phyloP scores from a whole-genome alignment of 2,113 vertebrate species.

The Tretioscincus oriximinensis region DNA sequence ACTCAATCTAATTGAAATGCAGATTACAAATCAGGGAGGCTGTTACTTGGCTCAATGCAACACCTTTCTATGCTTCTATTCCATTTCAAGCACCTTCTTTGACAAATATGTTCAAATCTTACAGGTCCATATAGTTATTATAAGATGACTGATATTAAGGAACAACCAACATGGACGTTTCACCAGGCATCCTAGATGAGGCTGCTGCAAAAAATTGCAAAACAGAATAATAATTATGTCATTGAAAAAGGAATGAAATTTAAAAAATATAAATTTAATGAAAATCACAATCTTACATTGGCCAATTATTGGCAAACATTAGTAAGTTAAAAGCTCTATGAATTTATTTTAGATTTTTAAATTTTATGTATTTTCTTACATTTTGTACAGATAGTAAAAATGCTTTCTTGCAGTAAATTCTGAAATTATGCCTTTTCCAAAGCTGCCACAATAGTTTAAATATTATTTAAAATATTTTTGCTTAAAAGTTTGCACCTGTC shows the following conservation, averaged over 20 bases:
- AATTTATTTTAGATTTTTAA: background rate
- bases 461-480: background rate
- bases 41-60: too few species aligned
- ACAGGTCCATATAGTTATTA: too few species aligned
- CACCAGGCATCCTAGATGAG: too few species aligned
- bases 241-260: background rate
- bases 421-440: conserved; percentile 7
- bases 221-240: background rate
- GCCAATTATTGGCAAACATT: background rate
- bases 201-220: background rate
- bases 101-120: too few species aligned
- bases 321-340: background rate
- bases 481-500: conserved; percentile 3
- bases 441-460: background rate
- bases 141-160: too few species aligned
- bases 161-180: too few species aligned
- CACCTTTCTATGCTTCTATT: too few species aligned
- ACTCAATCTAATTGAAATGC: too few species aligned
- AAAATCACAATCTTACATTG: background rate
- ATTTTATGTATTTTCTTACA: background rate
- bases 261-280: background rate
- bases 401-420: background rate
- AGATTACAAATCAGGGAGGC: too few species aligned
- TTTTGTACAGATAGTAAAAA: background rate
- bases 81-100: background rate